phyloP scores from a whole-genome alignment of 2,888 invertebrate species.

The Pardosa pseudoannulata region DNA sequence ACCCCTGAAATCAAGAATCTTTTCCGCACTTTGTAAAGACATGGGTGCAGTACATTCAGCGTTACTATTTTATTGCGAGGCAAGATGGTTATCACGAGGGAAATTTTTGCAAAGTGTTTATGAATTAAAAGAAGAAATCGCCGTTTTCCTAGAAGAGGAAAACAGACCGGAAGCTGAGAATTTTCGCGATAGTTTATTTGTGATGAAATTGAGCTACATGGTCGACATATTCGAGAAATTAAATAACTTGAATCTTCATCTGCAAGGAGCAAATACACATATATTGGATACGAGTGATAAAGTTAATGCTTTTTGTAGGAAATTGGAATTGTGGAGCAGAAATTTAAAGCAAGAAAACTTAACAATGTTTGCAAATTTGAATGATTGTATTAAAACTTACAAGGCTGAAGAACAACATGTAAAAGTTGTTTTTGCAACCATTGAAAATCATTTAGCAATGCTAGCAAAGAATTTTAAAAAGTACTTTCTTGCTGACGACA shows the following conservation, averaged over 20 bases:
- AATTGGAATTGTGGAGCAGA: conserved; percentile 57
- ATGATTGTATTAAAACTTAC: conserved; percentile 21
- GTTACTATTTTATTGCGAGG: no score
- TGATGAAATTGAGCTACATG: conserved; percentile 54
- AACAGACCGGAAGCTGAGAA: conserved; percentile 49
- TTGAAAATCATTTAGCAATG: neutral
- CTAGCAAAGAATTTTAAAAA: conserved; percentile 4
- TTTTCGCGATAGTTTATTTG: conserved; percentile 53
- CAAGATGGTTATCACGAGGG: no score
- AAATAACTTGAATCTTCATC: conserved; percentile 49
- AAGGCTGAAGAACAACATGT: conserved; percentile 16
- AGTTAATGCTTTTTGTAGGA: conserved; percentile 54
- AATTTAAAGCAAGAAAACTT: conserved; percentile 45
- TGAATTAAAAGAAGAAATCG: conserved; percentile 25
- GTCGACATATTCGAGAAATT: conserved; percentile 56
- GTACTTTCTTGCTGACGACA: conserved; percentile 33
- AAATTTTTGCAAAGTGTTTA: neutral
- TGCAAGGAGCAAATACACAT: conserved; percentile 42
- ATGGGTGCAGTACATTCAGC: no score
- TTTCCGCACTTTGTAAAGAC: no score
- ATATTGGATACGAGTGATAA: conserved; percentile 37
- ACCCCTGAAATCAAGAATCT: no score
- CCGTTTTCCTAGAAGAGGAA: conserved; percentile 41
- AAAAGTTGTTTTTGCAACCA: conserved; percentile 10
- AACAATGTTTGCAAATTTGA: conserved; percentile 43